Base-by-base conservation (phyloP, 1,140 invertebrate genomes). In the Zaprionus lachaisei region DNA sequence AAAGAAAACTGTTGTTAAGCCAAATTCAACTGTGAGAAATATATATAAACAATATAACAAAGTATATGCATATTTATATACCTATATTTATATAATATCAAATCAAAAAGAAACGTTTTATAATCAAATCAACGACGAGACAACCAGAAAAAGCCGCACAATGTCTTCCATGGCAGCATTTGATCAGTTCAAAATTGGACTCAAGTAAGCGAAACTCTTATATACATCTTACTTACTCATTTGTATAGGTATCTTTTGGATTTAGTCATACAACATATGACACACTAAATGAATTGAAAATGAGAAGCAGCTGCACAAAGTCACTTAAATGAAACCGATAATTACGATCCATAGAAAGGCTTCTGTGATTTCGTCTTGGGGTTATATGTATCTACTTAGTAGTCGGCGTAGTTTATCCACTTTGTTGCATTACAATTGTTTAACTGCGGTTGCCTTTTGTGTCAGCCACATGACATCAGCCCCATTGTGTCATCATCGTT, bases 101-200 rank as follows among this genome's bases (percentile, higher is more conserved):
- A 70, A 63, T 14, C 14, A 26, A 41, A 57, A 1, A 15, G 20
- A 37, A 26, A 22, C 37, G 56, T 54, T 77, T 61, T 65, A 68
- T 62, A 57, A 75, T 55, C 71, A 28, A 64, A 58, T 57, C 54
- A 22, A 51, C 65, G 65, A 57, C 58, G 17, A 5, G 31, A 17
- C 51, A 49, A 71, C 37, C 63, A 57, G 24, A 20, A 71, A 62
- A 28, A 57, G 47, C 38, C 44, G 28, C 70, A 92, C 84, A 70
- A 92, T 92, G 91, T 83, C 86, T 81, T 87, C 91, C 63, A 91
- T 92, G 91, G 83, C 91, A 64, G 84, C 91, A 62, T 77, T 92
- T 75, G 91, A 92, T 81, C 91, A 92, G 77, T 78, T 92, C 55
- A 92, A 92, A 91, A 91, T 92, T 76, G 91, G 91, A 72, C 83